Percentiles rank a stretch among this genome's conserved stretches.
These are phyloP conservation scores for Spongilla lacustris DNA, from an alignment of 37 sponge, comb jelly and placozoan genomes.

Conservation along the genomic window DNA sequence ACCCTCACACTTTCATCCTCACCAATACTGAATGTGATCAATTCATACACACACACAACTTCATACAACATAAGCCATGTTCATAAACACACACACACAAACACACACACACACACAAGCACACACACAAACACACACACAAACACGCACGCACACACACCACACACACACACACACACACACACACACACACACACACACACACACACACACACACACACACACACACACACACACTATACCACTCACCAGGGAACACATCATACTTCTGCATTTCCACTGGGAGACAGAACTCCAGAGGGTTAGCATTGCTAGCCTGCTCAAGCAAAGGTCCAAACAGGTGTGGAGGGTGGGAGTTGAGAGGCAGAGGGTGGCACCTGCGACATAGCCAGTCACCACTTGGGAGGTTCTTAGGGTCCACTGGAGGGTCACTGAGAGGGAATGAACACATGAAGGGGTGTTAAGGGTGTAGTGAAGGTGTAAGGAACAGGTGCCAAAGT, in stretches of 20 bases:
- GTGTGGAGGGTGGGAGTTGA: background rate
- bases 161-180: background rate
- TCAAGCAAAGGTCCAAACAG: conserved; percentile 43
- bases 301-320: conserved; percentile 39
- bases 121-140: background rate
- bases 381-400: conserved; percentile 93
- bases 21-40: too few species aligned
- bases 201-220: too few species aligned
- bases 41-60: too few species aligned
- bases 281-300: conserved; percentile 49
- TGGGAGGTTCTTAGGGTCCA: conserved; percentile 86
- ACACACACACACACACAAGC: background rate
- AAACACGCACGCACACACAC: background rate
- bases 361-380: conserved; percentile 49
- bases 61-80: too few species aligned
- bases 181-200: background rate
- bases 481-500: too few species aligned
- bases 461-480: too few species aligned
- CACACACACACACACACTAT: background rate
- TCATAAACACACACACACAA: background rate
- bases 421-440: conserved; percentile 84
- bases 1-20: too few species aligned
- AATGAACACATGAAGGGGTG: too few species aligned
- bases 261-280: conserved; percentile 35
- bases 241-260: conserved; percentile 34